These are phyloP conservation scores for Melinaea marsaeus DNA, from an alignment of 2,888 invertebrate species.

Conservation along the genomic window DNA sequence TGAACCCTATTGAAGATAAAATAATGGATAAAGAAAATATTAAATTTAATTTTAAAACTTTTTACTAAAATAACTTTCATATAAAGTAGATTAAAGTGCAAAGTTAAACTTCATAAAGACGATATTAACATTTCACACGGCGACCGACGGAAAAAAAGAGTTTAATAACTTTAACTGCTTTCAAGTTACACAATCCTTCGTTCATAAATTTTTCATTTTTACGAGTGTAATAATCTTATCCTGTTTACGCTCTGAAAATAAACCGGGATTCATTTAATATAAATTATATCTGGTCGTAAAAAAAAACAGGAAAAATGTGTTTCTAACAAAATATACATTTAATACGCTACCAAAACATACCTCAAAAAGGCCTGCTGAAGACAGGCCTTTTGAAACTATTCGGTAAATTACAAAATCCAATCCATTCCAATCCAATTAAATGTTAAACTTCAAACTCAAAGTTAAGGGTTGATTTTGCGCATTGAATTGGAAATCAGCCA, in stretches of 20 bases:
- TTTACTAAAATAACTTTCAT: background rate
- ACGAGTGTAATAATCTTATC: constrained; percentile 17
- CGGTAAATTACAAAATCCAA: background rate
- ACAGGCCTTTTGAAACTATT: background rate
- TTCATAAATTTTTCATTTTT: background rate
- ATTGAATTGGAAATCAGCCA: background rate
- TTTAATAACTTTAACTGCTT: background rate
- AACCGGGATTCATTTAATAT: constrained; percentile 18
- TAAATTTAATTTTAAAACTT: background rate
- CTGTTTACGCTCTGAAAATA: constrained; percentile 21
- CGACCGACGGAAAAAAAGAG: background rate
- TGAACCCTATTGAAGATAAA: too few relatives aligned
- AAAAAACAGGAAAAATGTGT: background rate
- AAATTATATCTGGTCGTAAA: background rate
- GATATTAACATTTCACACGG: background rate
- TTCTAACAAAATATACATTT: background rate
- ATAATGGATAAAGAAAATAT: too few relatives aligned
- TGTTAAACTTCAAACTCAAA: constrained; percentile 4
- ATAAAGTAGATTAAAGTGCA: background rate
- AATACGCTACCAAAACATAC: too few relatives aligned
- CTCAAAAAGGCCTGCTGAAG: too few relatives aligned
- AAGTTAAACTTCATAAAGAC: background rate
- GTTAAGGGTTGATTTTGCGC: constrained; percentile 4
- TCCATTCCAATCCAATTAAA: constrained; percentile 3
- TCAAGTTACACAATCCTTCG: background rate